These are phyloP conservation scores for Lepidurus couesii DNA, from an alignment of 1,140 invertebrate genomes.

Conservation along the genomic window DNA sequence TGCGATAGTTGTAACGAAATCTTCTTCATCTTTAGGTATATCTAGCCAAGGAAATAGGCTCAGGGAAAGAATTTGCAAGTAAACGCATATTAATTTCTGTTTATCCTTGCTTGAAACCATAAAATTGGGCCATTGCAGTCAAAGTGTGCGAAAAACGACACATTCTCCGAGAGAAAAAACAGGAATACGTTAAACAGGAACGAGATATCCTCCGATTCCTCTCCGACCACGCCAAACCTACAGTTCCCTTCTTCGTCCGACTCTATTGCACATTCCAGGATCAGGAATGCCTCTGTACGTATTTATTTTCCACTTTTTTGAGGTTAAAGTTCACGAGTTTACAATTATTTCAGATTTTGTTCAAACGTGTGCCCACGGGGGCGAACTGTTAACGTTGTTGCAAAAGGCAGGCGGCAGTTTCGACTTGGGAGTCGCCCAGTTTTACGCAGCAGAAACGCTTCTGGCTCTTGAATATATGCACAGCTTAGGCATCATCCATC, in stretches of 20 bases:
- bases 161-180: conserved; percentile 87
- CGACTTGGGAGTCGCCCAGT: conserved; percentile 77
- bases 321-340: background rate
- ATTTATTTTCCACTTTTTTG: background rate
- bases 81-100: conserved; percentile 48
- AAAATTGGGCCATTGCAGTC: conserved; percentile 55
- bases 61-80: conserved; percentile 87
- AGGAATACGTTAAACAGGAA: conserved; percentile 85
- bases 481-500: conserved; percentile 82
- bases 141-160: conserved; percentile 93
- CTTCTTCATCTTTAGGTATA: conserved; percentile 59
- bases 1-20: conserved; percentile 21
- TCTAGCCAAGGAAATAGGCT: conserved; percentile 84
- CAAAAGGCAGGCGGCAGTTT: conserved; percentile 80
- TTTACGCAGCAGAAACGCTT: conserved; percentile 91
- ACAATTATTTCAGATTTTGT: conserved; percentile 69
- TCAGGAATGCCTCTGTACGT: conserved; percentile 69
- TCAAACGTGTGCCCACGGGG: conserved; percentile 88
- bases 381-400: conserved; percentile 86
- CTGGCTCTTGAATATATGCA: conserved; percentile 89
- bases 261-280: conserved; percentile 97
- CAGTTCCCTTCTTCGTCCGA: conserved; percentile 77
- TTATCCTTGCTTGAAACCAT: background rate
- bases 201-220: conserved; percentile 81
- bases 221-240: conserved; percentile 51